Percentiles rank a stretch among this genome's conserved stretches.
phyloP scores from a whole-genome alignment of 2,113 vertebrate genomes.

The Eira barbara region DNA sequence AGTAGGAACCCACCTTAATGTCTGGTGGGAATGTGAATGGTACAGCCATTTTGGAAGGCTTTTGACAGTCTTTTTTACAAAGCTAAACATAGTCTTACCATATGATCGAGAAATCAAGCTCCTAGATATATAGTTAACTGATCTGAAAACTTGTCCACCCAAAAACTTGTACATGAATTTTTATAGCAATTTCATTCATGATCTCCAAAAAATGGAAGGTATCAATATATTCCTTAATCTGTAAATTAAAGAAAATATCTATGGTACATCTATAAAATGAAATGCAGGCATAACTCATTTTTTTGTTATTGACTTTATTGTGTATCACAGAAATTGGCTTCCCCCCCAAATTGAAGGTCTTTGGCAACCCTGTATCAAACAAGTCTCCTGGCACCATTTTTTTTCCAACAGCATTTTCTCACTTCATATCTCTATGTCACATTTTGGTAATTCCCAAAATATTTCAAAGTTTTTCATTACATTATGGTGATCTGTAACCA shows the following conservation, averaged over 20 bases:
- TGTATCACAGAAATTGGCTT: not conserved
- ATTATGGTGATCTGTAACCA: not conserved
- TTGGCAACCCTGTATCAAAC: not conserved
- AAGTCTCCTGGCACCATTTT: not conserved
- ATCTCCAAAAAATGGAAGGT: not conserved
- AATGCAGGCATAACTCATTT: not conserved
- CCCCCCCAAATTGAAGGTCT: not conserved
- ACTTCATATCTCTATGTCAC: not conserved
- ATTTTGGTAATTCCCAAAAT: not conserved
- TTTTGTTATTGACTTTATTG: not conserved
- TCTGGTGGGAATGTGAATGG: not conserved
- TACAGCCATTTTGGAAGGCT: not conserved
- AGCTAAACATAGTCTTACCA: not conserved
- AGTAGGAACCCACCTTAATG: not conserved
- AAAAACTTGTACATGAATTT: not conserved
- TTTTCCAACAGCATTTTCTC: not conserved
- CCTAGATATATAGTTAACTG: not conserved
- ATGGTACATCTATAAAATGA: not conserved
- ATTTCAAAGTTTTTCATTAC: not conserved
- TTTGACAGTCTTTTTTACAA: not conserved
- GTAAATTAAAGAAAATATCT: not conserved
- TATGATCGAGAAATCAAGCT: not conserved
- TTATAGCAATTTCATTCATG: not conserved
- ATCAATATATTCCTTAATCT: not conserved
- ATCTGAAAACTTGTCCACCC: not conserved